Conservation (phyloP, 2,797 vertebrate species). For the Parambassis ranga region DNA sequence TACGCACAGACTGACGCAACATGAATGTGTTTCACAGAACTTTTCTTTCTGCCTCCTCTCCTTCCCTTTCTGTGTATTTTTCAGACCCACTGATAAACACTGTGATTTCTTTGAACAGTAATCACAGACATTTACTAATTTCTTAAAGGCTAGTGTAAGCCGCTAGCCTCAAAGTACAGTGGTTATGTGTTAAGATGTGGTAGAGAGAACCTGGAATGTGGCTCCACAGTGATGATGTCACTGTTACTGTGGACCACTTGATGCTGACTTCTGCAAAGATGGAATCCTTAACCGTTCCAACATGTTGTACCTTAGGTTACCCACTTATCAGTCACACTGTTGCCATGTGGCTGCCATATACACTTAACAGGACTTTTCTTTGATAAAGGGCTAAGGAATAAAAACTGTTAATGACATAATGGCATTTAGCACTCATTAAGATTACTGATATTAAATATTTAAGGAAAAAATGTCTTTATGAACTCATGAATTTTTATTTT, state of each 20-base stretch:
- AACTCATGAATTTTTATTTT: neutral
- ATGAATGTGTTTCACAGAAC: neutral
- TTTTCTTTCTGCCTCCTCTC: neutral
- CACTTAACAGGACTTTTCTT: too few relatives aligned
- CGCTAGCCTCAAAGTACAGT: too few relatives aligned
- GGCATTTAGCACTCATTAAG: neutral
- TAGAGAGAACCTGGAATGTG: too few relatives aligned
- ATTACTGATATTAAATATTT: neutral
- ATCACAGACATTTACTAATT: conserved; percentile 11
- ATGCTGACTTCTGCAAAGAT: too few relatives aligned
- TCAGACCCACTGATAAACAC: neutral
- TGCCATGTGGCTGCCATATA: too few relatives aligned
- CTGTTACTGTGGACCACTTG: too few relatives aligned
- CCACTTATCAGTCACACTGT: too few relatives aligned
- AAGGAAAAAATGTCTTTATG: neutral
- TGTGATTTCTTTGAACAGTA: neutral
- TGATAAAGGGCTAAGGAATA: too few relatives aligned
- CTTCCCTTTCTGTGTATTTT: neutral
- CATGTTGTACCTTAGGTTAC: too few relatives aligned
- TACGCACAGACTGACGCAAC: neutral
- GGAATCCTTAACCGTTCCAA: too few relatives aligned
- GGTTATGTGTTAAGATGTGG: too few relatives aligned
- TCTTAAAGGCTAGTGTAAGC: neutral
- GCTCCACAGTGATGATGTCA: too few relatives aligned
- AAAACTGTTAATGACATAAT: neutral